Conservation (phyloP, 2,113 vertebrate genomes). For the Gnathochromis pfefferi region DNA sequence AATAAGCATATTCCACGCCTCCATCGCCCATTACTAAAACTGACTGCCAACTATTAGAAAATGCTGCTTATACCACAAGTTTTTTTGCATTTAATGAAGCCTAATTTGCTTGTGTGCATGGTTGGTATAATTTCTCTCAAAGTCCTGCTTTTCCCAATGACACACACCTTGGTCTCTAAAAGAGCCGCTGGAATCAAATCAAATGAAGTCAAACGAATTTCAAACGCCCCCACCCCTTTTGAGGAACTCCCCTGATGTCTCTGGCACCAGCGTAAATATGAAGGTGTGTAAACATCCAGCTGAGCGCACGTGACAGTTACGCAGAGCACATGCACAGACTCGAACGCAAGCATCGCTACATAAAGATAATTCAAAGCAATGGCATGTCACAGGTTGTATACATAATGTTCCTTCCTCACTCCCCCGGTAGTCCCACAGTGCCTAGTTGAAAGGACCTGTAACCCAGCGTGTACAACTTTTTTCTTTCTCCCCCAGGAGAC, state of each 20-base stretch:
- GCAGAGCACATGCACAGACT: neutral
- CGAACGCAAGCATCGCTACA: neutral
- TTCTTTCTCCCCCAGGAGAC: neutral
- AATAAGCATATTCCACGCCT: slow-evolving; percentile 6
- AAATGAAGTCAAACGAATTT: slow-evolving; percentile 10
- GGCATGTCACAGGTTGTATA: slow-evolving; percentile 18
- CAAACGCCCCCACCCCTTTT: neutral
- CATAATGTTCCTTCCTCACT: slow-evolving; percentile 27
- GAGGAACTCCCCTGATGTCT: neutral
- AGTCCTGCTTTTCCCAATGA: neutral
- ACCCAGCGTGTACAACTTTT: slow-evolving; percentile 26
- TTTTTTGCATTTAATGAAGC: neutral
- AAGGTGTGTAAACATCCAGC: slow-evolving; percentile 4
- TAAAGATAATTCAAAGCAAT: slow-evolving; percentile 39
- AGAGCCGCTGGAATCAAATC: slow-evolving; percentile 30
- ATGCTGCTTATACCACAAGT: neutral
- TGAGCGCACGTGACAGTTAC: neutral
- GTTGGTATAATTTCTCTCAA: neutral
- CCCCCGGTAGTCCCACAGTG: slow-evolving; percentile 10
- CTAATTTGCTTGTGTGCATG: neutral
- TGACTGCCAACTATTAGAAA: neutral
- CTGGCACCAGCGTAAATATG: neutral
- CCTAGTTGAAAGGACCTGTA: slow-evolving; percentile 57
- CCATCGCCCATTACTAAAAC: neutral
- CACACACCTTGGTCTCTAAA: neutral